Conservation (phyloP, 2,888 invertebrate genomes). For the Aleiodes testaceus region DNA sequence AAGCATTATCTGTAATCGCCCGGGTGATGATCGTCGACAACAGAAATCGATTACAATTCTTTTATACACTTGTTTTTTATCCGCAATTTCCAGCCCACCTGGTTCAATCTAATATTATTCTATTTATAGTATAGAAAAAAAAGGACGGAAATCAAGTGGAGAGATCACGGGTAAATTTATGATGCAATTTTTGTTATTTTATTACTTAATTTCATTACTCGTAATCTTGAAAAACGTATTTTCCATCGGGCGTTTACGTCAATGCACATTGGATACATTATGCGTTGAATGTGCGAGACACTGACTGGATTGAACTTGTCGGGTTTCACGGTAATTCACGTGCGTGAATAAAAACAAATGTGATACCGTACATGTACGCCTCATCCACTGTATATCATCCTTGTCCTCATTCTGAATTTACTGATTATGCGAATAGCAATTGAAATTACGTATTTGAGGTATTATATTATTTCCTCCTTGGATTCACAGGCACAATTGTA, state of each 20-base stretch:
- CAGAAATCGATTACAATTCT: slow-evolving; percentile 36
- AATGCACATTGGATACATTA: slow-evolving; percentile 13
- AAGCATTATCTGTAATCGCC: slow-evolving; percentile 25
- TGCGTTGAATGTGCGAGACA: no score
- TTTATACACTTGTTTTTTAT: background rate
- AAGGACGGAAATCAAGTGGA: background rate
- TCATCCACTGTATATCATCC: slow-evolving; percentile 19
- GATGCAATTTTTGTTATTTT: slow-evolving; percentile 10
- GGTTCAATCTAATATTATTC: background rate
- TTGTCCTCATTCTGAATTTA: slow-evolving; percentile 21
- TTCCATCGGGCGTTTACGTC: background rate
- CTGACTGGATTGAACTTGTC: slow-evolving; percentile 19
- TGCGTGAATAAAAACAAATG: background rate
- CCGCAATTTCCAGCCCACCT: background rate
- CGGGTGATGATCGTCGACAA: slow-evolving; percentile 8
- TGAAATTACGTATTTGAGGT: no score
- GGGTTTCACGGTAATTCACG: slow-evolving; percentile 35
- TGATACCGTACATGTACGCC: slow-evolving; percentile 38
- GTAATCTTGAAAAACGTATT: slow-evolving; percentile 6
- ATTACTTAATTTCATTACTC: slow-evolving; percentile 19
- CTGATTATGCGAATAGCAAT: slow-evolving; percentile 29
- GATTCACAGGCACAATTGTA: background rate
- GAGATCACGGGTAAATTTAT: slow-evolving; percentile 8
- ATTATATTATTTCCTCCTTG: background rate
- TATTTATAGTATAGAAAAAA: background rate